These are phyloP conservation scores for Alectura lathami DNA, from an alignment of 2,113 vertebrate genomes.

Conservation along the genomic window DNA sequence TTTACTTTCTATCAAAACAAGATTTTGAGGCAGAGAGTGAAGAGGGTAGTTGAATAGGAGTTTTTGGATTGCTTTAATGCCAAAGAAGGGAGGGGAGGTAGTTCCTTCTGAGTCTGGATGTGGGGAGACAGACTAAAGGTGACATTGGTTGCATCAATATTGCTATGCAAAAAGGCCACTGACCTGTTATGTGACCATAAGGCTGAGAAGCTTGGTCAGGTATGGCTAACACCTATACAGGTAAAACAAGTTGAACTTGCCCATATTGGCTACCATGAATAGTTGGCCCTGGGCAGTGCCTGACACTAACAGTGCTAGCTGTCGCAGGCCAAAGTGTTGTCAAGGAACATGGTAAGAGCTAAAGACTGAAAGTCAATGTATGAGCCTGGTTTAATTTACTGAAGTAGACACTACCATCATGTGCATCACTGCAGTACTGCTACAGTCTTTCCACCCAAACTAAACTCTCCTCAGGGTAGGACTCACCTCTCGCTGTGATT, in stretches of 20 bases:
- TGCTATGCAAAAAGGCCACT: not conserved
- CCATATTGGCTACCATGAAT: not conserved
- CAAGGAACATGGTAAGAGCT: rapidly evolving
- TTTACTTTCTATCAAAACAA: not conserved
- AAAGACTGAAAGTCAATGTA: not conserved
- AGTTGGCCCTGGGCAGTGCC: not conserved
- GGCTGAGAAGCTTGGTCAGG: not conserved
- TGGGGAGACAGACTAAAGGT: not conserved
- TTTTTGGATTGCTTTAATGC: not conserved
- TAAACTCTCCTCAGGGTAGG: not conserved
- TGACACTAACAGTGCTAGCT: not conserved
- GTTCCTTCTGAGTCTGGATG: not conserved
- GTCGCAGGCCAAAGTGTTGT: not conserved
- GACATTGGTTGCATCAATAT: rapidly evolving
- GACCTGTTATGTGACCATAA: not conserved
- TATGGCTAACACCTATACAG: not conserved
- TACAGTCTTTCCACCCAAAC: not conserved
- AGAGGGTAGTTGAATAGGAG: not conserved
- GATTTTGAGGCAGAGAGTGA: not conserved
- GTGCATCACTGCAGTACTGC: not conserved
- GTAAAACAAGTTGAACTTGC: not conserved
- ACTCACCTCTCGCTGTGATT: not conserved
- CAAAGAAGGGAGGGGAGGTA: not conserved
- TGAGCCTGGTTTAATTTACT: not conserved
- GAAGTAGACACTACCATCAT: rapidly evolving